Conservation (phyloP, 35 echinoderm and acorn worm genomes). For the Anneissia japonica region DNA sequence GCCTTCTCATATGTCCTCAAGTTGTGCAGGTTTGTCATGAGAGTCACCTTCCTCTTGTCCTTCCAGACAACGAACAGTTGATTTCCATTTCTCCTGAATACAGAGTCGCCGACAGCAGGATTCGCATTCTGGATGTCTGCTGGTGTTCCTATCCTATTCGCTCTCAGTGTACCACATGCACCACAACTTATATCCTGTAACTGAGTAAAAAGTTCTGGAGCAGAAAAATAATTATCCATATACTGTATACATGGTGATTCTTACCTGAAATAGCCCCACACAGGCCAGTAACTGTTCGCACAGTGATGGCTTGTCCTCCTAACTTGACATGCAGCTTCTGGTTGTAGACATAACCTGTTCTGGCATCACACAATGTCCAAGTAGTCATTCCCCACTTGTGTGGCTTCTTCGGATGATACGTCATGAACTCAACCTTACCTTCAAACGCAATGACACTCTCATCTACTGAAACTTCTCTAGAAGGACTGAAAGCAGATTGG, state of each 20-base stretch:
- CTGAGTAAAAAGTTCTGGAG: too few relatives aligned
- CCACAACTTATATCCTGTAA: too few relatives aligned
- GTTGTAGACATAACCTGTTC: constrained; percentile 2
- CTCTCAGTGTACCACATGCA: too few relatives aligned
- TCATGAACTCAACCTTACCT: constrained; percentile 1
- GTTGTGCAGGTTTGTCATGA: constrained; percentile 37
- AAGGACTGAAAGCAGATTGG: not conserved
- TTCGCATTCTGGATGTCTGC: too few relatives aligned
- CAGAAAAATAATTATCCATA: too few relatives aligned
- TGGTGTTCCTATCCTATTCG: too few relatives aligned
- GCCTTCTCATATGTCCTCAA: constrained; percentile 4
- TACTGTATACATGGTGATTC: too few relatives aligned
- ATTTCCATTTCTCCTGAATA: not conserved
- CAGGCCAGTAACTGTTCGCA: too few relatives aligned
- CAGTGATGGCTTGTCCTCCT: too few relatives aligned
- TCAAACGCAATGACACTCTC: not conserved
- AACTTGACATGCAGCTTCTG: not conserved
- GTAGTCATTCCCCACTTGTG: constrained; percentile 4
- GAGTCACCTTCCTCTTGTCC: constrained; percentile 25
- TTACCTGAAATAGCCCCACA: too few relatives aligned
- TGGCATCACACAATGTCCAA: not conserved
- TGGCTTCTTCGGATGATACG: constrained; percentile 20
- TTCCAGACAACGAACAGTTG: constrained; percentile 1
- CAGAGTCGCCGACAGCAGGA: too few relatives aligned
- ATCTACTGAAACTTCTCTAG: constrained; percentile 17